Evolutionary conservation across 1,140 invertebrate species (phyloP), one percentile per base, ranked within the genome.

Genomic region (Asobara japonica): DNA sequence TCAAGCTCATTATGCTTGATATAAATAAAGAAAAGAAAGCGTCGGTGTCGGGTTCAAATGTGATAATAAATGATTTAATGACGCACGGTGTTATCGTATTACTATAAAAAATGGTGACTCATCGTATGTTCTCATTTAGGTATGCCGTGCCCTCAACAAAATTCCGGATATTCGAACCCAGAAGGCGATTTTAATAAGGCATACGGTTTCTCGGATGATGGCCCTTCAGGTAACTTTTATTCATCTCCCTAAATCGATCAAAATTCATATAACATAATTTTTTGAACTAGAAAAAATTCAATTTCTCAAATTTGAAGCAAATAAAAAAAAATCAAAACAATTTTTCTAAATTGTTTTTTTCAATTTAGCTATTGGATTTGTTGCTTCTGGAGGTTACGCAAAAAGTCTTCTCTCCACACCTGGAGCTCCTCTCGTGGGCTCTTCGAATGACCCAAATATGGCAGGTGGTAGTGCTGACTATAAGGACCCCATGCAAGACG

Each of bases 401-500:
- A 67, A 74, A 76, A 62, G 72, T 64, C 78, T 80, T n/a, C 77
- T 80, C 6, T 60, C 67, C 60, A 69, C n/a, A n/a, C n/a, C 68
- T 10, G 67, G 67, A 20, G 67, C 75, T 69, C 48, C 65, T 62
- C 76, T 77, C 33, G 75, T 68, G 11, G 27, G 60, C 45, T 45
- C 31, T 65, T 74, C 65, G 79, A 78, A 56, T 22, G 41, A 13
- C 3, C 80, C 69, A n/a, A 80, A 74, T 31, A 88, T 88, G 79
- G 86, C 87, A 56, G 82, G 84, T 2, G 68, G 81, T 68, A 80
- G 77, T 68, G 41, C 7, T 18, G 84, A 86, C 69, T 75, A 65
- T 3, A 82, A 89, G 60, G 89, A 89, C 36, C 90, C 91, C 41
- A 89, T 91, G 83, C 88, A 89, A 10, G 87, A 85, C 11, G 90